Conservation (phyloP, 2,113 vertebrate species). For the Microtus ochrogaster region DNA sequence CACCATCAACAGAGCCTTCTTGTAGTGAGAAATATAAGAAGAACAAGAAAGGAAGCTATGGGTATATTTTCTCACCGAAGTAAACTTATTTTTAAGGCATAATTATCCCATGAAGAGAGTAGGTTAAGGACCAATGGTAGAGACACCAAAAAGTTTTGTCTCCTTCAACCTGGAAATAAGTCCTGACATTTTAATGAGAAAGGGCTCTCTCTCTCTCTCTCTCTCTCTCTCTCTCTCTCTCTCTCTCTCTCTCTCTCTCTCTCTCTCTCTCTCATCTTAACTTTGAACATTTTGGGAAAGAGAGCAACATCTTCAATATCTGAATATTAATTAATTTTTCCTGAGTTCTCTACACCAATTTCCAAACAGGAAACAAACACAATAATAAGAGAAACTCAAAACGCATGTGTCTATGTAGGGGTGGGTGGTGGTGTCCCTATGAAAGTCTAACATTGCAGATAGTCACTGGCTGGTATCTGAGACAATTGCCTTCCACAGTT, state of each 20-base stretch:
- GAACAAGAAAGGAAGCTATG: neutral
- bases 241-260: neutral
- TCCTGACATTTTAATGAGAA: neutral
- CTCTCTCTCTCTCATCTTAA: neutral
- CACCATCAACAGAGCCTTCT: neutral
- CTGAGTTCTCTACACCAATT: neutral
- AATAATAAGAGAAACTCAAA: neutral
- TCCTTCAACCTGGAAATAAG: neutral
- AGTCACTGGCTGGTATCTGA: neutral
- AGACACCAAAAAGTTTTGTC: neutral
- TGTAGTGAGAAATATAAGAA: conserved; percentile 14
- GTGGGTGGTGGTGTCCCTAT: neutral
- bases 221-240: neutral
- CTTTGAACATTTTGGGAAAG: neutral
- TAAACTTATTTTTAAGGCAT: neutral
- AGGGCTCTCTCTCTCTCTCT: neutral
- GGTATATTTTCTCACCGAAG: neutral
- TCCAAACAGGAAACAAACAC: neutral
- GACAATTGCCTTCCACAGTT: neutral
- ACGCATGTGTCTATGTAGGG: neutral
- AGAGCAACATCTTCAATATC: neutral
- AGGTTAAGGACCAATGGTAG: neutral
- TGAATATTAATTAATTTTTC: conserved; percentile 22
- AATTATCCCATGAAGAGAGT: neutral
- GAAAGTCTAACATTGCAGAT: neutral